Evolutionary conservation across 2,113 vertebrate species (phyloP).

Genomic region (Regulus satrapa): DNA sequence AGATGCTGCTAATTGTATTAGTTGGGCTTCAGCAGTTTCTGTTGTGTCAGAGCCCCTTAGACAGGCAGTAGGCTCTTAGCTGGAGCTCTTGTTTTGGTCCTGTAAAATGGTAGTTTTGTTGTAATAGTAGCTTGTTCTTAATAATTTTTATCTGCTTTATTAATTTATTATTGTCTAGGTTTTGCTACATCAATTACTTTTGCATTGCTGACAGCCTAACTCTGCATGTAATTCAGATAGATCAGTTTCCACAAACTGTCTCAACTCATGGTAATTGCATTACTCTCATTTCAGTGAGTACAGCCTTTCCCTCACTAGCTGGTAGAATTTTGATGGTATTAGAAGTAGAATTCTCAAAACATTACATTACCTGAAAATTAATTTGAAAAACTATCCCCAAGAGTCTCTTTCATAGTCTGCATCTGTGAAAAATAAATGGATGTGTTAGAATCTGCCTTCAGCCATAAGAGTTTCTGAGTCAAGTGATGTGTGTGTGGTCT

Average conservation of each 20-base stretch:
- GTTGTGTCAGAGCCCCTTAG: neutral
- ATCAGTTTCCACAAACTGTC: neutral
- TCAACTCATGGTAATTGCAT: neutral
- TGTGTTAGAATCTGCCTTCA: neutral
- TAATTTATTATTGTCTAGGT: neutral
- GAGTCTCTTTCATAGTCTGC: neutral
- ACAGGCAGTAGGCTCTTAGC: neutral
- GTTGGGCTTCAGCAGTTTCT: neutral
- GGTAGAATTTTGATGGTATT: neutral
- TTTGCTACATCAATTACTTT: neutral
- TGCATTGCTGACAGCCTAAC: neutral
- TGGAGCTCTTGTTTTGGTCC: neutral
- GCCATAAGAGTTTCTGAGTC: neutral
- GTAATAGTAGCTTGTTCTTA: neutral
- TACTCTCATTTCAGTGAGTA: neutral
- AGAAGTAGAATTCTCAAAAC: neutral
- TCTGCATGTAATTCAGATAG: neutral
- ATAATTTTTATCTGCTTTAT: neutral
- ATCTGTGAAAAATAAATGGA: neutral
- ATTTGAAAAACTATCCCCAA: neutral
- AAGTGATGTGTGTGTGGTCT: neutral
- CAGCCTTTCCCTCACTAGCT: neutral
- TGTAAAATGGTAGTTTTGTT: neutral
- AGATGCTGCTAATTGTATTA: neutral
- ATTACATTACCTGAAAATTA: neutral